These are phyloP conservation scores for Ceramica pisi DNA, from an alignment of 2,888 invertebrate genomes.

Conservation along the genomic window DNA sequence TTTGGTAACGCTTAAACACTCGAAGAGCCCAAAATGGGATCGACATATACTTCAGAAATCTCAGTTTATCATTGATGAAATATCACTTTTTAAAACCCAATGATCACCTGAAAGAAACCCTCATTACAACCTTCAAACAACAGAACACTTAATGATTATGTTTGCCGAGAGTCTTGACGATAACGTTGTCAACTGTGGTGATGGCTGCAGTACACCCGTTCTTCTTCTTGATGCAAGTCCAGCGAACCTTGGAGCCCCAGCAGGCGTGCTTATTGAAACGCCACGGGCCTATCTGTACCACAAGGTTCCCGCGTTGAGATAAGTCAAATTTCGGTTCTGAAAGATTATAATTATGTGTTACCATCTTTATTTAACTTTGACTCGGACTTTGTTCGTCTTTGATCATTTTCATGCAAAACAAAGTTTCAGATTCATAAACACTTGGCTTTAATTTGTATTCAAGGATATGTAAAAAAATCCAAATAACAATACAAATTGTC, in stretches of 20 bases:
- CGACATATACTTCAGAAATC: background rate
- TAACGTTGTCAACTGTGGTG: conserved; percentile 86
- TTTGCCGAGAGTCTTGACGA: conserved; percentile 85
- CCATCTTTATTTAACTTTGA: conserved; percentile 4
- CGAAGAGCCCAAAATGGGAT: background rate
- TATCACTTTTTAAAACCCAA: background rate
- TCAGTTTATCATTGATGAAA: background rate
- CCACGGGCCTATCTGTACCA: conserved; percentile 87
- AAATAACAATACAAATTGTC: background rate
- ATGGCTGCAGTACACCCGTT: conserved; percentile 85
- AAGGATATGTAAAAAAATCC: background rate
- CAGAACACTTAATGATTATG: conserved; percentile 80
- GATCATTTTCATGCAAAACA: conserved; percentile 15
- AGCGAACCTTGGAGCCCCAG: conserved; percentile 87
- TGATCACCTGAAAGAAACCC: background rate
- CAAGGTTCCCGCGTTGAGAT: conserved; percentile 86
- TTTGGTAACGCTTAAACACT: background rate
- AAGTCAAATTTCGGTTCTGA: conserved; percentile 86
- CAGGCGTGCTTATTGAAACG: conserved; percentile 87
- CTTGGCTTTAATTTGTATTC: background rate
- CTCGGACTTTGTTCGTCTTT: background rate
- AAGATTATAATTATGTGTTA: conserved; percentile 25
- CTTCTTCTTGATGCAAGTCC: conserved; percentile 89
- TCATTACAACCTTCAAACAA: conserved; percentile 4
- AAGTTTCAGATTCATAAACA: background rate